Conservation (phyloP, 2,797 vertebrate genomes). For the Taeniopygia guttata region DNA sequence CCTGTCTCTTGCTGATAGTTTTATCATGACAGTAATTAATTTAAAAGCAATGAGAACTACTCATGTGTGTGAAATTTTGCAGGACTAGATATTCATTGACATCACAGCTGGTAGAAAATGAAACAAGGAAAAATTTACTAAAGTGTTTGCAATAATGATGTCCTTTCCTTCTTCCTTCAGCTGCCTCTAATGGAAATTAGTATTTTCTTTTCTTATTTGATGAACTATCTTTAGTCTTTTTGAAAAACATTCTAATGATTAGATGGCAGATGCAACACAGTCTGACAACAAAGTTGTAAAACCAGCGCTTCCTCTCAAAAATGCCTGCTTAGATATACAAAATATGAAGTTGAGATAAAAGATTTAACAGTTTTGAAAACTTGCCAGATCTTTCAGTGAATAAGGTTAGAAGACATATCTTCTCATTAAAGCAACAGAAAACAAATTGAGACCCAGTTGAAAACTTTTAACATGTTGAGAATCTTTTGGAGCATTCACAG, state of each 20-base stretch:
- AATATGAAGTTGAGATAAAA: background rate
- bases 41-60: background rate
- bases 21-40: background rate
- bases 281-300: background rate
- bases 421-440: background rate
- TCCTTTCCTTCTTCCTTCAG: background rate
- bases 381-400: background rate
- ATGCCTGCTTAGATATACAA: background rate
- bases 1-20: background rate
- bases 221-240: background rate
- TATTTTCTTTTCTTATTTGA: slow-evolving; percentile 18
- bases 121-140: background rate
- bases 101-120: slow-evolving; percentile 2
- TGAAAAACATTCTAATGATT: background rate
- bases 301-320: background rate
- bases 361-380: background rate
- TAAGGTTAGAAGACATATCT: background rate
- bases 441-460: background rate
- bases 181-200: background rate
- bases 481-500: background rate
- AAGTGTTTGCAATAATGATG: background rate
- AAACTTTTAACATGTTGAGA: background rate
- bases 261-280: background rate
- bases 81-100: background rate
- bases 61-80: background rate